Percentiles rank a stretch among this genome's conserved stretches.
These are phyloP conservation scores for Phymanthus crucifer DNA, from an alignment of 92 coral and sea anemone genomes.

Conservation along the genomic window DNA sequence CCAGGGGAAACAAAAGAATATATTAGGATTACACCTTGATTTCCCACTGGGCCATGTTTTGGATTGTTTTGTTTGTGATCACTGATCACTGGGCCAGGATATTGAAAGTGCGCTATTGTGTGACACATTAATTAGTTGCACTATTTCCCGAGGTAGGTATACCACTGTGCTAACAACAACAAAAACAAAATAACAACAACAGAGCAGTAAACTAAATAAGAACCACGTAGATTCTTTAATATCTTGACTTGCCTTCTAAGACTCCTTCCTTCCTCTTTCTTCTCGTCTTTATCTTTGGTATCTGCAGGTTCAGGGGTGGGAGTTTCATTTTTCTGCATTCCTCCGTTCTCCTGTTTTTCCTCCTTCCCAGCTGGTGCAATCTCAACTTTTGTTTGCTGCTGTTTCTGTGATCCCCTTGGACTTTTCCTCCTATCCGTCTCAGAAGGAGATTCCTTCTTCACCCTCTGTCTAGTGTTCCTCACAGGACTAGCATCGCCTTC, in stretches of 20 bases:
- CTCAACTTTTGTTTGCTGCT: slow-evolving; percentile 24
- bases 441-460: slow-evolving; percentile 11
- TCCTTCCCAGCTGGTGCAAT: neutral
- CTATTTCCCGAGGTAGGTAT: no score
- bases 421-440: slow-evolving; percentile 14
- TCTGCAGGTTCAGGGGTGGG: slow-evolving; percentile 2
- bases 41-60: no score
- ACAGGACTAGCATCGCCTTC: slow-evolving; percentile 35
- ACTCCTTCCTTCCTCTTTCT: slow-evolving; percentile 21
- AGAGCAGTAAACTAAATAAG: no score
- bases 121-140: no score
- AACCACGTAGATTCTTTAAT: neutral
- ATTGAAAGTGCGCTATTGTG: no score
- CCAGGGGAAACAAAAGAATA: no score
- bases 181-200: neutral
- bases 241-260: slow-evolving; percentile 1
- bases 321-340: slow-evolving; percentile 7
- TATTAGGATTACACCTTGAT: no score
- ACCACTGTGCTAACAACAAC: no score
- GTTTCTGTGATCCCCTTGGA: slow-evolving; percentile 26
- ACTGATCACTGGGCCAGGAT: no score
- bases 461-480: slow-evolving; percentile 16
- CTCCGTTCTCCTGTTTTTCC: slow-evolving; percentile 2
- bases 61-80: no score
- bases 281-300: neutral